These are phyloP conservation scores for Sturnira hondurensis DNA, from an alignment of 2,113 vertebrate species.

Conservation along the genomic window DNA sequence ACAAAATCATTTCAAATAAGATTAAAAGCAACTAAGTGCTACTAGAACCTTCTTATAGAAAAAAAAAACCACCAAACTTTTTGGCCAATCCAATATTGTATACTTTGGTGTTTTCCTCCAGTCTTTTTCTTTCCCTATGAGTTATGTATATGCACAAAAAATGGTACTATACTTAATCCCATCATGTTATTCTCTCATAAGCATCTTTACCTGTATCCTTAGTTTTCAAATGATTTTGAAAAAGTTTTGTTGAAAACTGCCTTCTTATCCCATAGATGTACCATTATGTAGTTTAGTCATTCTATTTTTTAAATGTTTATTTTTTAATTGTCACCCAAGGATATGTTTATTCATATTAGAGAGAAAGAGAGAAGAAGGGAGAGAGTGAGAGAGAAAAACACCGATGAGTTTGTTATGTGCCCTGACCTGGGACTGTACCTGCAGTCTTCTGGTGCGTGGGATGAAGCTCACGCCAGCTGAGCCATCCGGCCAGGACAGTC, in stretches of 20 bases:
- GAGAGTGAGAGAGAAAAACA: too few relatives aligned
- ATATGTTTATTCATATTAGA: too few relatives aligned
- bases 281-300: background rate
- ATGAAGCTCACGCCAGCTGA: too few relatives aligned
- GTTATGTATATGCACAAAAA: background rate
- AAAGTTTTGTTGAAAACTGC: background rate
- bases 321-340: too few relatives aligned
- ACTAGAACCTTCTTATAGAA: too few relatives aligned
- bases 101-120: background rate
- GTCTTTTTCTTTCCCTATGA: rapidly evolving
- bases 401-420: too few relatives aligned
- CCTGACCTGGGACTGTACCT: too few relatives aligned
- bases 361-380: too few relatives aligned
- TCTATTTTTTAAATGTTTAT: background rate
- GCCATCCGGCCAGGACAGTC: background rate
- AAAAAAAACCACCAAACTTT: too few relatives aligned
- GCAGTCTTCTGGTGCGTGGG: too few relatives aligned
- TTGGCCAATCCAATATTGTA: background rate
- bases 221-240: background rate
- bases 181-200: background rate
- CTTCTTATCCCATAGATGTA: background rate
- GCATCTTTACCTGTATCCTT: background rate
- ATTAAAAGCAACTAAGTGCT: too few relatives aligned
- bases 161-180: background rate
- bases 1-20: too few relatives aligned